A percentile compares a stretch with the other conserved stretches of the same genome.
Conservation (phyloP, 2,797 vertebrate species). For the Schizopygopsis pylzovi region DNA sequence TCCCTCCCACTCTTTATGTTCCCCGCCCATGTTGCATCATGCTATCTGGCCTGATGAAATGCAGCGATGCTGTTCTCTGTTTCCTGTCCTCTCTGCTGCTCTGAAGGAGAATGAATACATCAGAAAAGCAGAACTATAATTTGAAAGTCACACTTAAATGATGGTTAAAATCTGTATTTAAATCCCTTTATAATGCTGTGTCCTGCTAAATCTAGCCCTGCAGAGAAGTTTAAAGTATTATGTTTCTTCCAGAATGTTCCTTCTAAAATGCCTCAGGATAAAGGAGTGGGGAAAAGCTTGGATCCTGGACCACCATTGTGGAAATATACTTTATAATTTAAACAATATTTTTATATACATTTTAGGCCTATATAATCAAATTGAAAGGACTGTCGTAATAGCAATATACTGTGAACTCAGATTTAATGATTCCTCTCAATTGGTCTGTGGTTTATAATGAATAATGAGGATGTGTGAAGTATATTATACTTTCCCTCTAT, state of each 20-base stretch:
- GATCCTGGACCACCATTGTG: not conserved
- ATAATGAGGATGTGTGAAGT: not conserved
- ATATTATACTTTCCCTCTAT: not conserved
- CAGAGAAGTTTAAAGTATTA: not conserved
- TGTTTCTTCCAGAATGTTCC: not conserved
- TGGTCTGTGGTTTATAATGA: not conserved
- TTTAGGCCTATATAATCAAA: not conserved
- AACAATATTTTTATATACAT: not conserved
- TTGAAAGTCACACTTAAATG: conserved; percentile 3
- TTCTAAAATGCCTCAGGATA: not conserved
- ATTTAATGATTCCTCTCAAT: not conserved
- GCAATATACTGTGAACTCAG: not conserved
- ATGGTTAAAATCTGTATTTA: not conserved
- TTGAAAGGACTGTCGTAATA: not conserved
- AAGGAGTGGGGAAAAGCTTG: not conserved
- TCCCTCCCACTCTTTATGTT: not conserved
- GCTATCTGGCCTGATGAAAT: not conserved
- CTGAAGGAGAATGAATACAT: not conserved
- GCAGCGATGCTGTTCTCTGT: not conserved
- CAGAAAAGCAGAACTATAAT: not conserved
- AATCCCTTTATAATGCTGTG: not conserved
- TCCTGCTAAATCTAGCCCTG: not conserved
- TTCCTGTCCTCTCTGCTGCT: not conserved
- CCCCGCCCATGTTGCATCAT: not conserved
- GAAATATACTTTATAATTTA: not conserved